These are phyloP conservation scores for Chaenodraco wilsoni DNA, from an alignment of 2,797 vertebrate species.

Conservation along the genomic window DNA sequence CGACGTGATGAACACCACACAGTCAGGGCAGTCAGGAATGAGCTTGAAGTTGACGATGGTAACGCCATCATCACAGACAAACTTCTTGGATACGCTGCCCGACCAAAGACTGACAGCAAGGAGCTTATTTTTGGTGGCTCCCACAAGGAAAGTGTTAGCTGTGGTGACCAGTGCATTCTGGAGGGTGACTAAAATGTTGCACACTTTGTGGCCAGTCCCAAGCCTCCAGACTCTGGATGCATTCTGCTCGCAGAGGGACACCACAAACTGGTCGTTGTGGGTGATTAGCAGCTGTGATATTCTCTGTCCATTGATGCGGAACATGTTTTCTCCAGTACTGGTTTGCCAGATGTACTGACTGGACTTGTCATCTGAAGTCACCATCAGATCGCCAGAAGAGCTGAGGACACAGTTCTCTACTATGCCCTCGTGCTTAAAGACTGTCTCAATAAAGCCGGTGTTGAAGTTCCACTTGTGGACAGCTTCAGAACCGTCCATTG, in stretches of 20 bases:
- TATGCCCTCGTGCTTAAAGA: constrained; percentile 95
- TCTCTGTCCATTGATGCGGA: constrained; percentile 95
- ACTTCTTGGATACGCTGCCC: constrained; percentile 98
- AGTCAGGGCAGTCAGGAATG: constrained; percentile 97
- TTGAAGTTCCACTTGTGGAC: constrained; percentile 99
- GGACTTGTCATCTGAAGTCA: constrained; percentile 96
- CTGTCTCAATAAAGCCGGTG: constrained; percentile 96
- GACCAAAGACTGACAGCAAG: constrained; percentile 98
- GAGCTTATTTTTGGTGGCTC: constrained; percentile 95
- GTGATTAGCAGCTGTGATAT: constrained; percentile 98
- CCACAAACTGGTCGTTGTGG: constrained; percentile 99
- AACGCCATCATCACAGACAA: constrained; percentile 95
- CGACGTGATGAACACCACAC: constrained; percentile 94
- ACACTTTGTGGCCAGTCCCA: constrained; percentile 96
- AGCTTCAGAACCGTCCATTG: constrained; percentile 94
- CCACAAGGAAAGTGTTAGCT: constrained; percentile 97
- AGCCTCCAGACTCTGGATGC: constrained; percentile 98
- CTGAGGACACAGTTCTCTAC: constrained; percentile 98
- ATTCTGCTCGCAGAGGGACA: constrained; percentile 98
- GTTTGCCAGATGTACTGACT: constrained; percentile 99
- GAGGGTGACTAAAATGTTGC: constrained; percentile 97
- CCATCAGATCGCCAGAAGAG: constrained; percentile 95
- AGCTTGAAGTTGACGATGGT: constrained; percentile 94
- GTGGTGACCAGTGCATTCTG: constrained; percentile 96
- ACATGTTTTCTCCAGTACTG: constrained; percentile 93